These are phyloP conservation scores for Lottia scabra DNA, from an alignment of 2,888 invertebrate species.

Conservation along the genomic window DNA sequence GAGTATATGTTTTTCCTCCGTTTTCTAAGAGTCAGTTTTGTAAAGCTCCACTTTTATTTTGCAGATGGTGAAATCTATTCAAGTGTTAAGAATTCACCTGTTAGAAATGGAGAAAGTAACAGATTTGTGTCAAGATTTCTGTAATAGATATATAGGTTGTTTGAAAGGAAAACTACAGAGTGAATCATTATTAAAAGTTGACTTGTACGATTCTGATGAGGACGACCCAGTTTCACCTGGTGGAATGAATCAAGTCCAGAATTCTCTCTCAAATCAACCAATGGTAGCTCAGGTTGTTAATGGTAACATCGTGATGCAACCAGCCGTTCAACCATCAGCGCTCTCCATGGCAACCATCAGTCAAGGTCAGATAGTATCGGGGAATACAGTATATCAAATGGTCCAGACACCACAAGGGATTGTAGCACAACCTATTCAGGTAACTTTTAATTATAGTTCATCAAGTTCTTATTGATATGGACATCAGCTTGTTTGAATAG, in stretches of 20 bases:
- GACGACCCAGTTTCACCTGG: constrained; percentile 32
- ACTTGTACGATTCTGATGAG: constrained; percentile 48
- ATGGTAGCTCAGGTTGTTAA: constrained; percentile 10
- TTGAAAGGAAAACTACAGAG: constrained; percentile 77
- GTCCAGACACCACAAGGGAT: constrained; percentile 71
- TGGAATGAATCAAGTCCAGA: neutral
- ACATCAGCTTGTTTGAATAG: too few species aligned
- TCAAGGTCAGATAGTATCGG: constrained; percentile 68
- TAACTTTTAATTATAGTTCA: constrained; percentile 28
- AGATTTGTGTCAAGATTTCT: constrained; percentile 94
- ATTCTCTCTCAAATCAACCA: neutral
- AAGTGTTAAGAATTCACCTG: constrained; percentile 91
- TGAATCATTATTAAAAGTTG: constrained; percentile 63
- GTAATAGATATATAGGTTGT: constrained; percentile 89
- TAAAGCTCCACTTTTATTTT: constrained; percentile 23
- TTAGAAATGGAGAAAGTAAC: constrained; percentile 94
- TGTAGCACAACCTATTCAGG: constrained; percentile 71
- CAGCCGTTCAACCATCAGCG: constrained; percentile 45
- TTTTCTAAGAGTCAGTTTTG: too few species aligned
- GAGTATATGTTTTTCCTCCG: too few species aligned
- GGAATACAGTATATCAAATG: constrained; percentile 71
- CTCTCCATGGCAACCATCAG: constrained; percentile 63
- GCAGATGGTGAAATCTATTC: constrained; percentile 88
- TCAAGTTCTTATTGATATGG: too few species aligned
- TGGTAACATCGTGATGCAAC: constrained; percentile 56